Base-by-base conservation (phyloP, 2,113 vertebrate species). In the Dicerorhinus sumatrensis region DNA sequence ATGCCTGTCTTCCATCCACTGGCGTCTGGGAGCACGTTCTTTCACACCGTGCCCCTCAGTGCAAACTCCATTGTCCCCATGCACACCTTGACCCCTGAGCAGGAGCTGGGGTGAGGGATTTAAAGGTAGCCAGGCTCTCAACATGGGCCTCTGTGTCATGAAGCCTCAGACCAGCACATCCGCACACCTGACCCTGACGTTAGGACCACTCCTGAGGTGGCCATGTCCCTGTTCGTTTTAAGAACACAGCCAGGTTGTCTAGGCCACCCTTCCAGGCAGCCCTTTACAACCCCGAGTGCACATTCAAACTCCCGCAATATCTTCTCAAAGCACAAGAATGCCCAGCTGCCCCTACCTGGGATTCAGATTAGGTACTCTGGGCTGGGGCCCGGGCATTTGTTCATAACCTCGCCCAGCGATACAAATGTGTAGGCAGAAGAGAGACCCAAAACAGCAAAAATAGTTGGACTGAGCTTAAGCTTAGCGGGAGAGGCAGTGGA, bases 31-130 rank as follows among this genome's bases (percentile, higher is more conserved):
- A 29, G 16, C 31, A 6, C 0, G 6, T 1, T 7, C 29, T 13
- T 48, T 48, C 48, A 27, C 60, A 42, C 39, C 8, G 0, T 2
- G 27, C 6, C 17, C 48, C 60, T 42, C 51, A 0, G 16, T 2
- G 3, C 27, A 31, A 36, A 48, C 20, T 6, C 16, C 29, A 0
- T 1, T 2, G 7, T 56, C 56, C 62, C 46, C 13, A 8, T 2
- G 0, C 20, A 9, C 4, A 2, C 10, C 20, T 69, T 27, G 8
- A 29, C 8, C n/a, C 8, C 23, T 8, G 2, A 36, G 14, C 75
- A 27, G 60, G 31, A 33, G 0, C 2, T 23, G 6, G 39, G 48
- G 21, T 21, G 5, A 33, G 42, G 60, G 33, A 39, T 63, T 8
- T 46, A 51, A 18, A 60, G 56, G 31, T 77, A 11, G 9, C 73